Base-by-base conservation (phyloP, 92 coral and sea anemone genomes). In the Epizoanthus scotinus region DNA sequence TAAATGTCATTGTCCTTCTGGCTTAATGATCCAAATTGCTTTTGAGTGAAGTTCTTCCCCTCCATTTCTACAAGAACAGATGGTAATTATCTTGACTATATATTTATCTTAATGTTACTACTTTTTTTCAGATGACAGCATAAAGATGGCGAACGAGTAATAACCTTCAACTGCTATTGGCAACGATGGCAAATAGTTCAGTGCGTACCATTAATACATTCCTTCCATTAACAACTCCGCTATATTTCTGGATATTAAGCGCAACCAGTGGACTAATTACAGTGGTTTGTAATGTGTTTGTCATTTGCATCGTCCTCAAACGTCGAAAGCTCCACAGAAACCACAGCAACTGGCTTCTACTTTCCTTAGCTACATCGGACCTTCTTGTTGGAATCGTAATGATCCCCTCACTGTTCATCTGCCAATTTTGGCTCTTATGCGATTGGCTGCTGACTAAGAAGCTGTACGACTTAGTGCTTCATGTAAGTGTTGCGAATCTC, bases 371-470 rank as follows among this genome's bases (percentile, higher is more conserved):
- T 0, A 34, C 78, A 19, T 82, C 92, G 5, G 89, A 89, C 53
- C 71, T 89, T 5, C 13, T 81, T 3, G 92, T 89, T 29, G 92
- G 89, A 38, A 44, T 70, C 22, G 77, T 89, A 8, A 85, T 89
- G 87, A 89, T 89, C 36, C 92, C 92, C 2, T 89, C 89, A 31
- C 60, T 85, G 2, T 89, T 89, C 26, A 71, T 82, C 59, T 89
- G 92, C 52, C 86, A 86, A 28, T 85, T 89, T 63, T 77, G 81
- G 6, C 64, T 82, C 38, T 5, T 54, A 34, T 49, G 60, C 12
- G 50, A 85, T 84, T 89, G 92, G 92, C 60, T 25, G 18, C 66
- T 89, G 56, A 89, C 83, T 58, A 89, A 89, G 65, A 85, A 65
- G 38, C 54, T 89, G 9, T 89, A 85, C 77, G 89, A 89, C 70